phyloP scores from a whole-genome alignment of 2,888 invertebrate genomes.

The Pyrrhia umbra region DNA sequence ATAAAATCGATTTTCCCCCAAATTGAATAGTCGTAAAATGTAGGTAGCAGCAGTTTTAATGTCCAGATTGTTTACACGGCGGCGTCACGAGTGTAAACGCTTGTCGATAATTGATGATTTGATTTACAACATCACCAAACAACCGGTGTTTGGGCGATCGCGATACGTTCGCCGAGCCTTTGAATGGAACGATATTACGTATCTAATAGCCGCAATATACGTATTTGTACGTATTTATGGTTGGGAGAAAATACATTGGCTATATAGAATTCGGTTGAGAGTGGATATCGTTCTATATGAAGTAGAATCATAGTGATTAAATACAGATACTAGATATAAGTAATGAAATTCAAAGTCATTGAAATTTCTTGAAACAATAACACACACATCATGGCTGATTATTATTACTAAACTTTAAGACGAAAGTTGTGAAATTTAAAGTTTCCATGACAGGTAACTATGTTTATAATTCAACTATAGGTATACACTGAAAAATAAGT shows the following conservation, averaged over 20 bases:
- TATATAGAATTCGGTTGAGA: conserved; percentile 10
- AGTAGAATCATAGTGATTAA: conserved; percentile 3
- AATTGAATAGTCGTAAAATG: conserved; percentile 88
- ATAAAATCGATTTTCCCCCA: conserved; percentile 90
- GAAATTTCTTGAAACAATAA: too few species aligned
- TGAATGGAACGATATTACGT: conserved; percentile 79
- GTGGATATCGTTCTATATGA: conserved; percentile 3
- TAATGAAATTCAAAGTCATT: too few species aligned
- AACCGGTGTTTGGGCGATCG: conserved; percentile 88
- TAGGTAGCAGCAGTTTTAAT: conserved; percentile 87
- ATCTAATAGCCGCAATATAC: conserved; percentile 69
- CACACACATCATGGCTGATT: too few species aligned
- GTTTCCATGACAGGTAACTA: too few species aligned
- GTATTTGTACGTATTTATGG: conserved; percentile 50
- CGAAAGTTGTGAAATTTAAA: too few species aligned
- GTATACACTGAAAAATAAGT: too few species aligned
- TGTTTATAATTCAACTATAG: too few species aligned
- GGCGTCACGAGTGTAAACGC: conserved; percentile 89
- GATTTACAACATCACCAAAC: conserved; percentile 90
- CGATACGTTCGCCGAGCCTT: conserved; percentile 77
- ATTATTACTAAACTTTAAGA: too few species aligned
- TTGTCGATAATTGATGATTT: conserved; percentile 90
- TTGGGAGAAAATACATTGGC: conserved; percentile 31
- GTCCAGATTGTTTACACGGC: conserved; percentile 88
- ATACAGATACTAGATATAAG: too few species aligned